Evolutionary conservation across 1,140 invertebrate genomes (phyloP).

Genomic region (Cephus cinctus): DNA sequence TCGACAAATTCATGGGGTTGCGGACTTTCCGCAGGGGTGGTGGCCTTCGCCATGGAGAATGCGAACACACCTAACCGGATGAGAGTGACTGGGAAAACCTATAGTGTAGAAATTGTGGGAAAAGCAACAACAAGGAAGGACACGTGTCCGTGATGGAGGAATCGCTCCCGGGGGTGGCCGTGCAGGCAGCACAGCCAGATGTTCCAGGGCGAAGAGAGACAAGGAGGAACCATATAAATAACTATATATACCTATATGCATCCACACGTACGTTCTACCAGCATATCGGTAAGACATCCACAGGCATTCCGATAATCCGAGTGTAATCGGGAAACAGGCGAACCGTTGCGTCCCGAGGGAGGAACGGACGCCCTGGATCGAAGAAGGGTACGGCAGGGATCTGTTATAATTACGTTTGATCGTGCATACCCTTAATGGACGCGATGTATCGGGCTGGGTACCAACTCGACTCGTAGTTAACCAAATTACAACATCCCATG

Average conservation of each 20-base stretch:
- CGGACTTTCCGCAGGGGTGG: no score
- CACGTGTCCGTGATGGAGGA: no score
- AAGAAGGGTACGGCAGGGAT: slow-evolving; percentile 11
- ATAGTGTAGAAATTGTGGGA: no score
- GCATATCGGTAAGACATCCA: slow-evolving; percentile 31
- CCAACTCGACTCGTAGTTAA: slow-evolving; percentile 29
- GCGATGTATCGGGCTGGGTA: slow-evolving; percentile 26
- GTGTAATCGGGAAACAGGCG: neutral
- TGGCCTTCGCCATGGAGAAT: no score
- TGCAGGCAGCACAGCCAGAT: slow-evolving; percentile 24
- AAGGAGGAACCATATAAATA: no score
- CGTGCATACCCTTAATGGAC: slow-evolving; percentile 35
- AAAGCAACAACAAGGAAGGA: no score
- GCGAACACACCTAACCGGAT: no score
- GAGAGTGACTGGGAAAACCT: no score
- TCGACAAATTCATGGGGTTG: slow-evolving; percentile 1
- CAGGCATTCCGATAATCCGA: slow-evolving; percentile 32
- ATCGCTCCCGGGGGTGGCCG: slow-evolving; percentile 27
- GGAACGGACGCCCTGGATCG: neutral
- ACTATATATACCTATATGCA: no score
- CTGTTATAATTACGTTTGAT: slow-evolving; percentile 37
- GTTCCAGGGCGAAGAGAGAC: slow-evolving; percentile 22
- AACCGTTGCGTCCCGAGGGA: no score
- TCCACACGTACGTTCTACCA: slow-evolving; percentile 12
- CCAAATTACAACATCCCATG: no score